Base-by-base conservation (phyloP, 2,113 vertebrate species). In the Chunga burmeisteri region DNA sequence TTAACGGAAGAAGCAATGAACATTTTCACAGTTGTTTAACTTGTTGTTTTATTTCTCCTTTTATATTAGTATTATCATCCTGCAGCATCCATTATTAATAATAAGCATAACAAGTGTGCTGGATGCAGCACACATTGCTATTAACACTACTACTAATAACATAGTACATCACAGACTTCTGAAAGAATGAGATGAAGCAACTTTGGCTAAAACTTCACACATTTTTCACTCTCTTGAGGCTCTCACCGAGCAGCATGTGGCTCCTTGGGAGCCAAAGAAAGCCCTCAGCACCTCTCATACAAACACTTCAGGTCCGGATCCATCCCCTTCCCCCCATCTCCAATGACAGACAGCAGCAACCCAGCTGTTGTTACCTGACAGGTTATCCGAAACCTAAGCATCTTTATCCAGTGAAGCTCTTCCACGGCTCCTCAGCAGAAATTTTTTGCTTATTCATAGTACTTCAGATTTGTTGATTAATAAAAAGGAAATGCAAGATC, bases 1-100 rank as follows among this genome's bases (percentile, higher is more conserved):
- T 96, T 92, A 94, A 95, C 75, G 70, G 36, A 91, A 88, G 75
- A 74, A 86, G 44, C 66, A 94, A 81, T 50, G 52, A 91, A 75
- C 65, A 29, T 67, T 85, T 93, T 88, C 83, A 79, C 59, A 56
- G 65, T 72, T 81, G 20, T 78, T 96, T 75, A 94, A 91, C 61
- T 65, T 81, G 38, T 74, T 94, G 47, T 49, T 81, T 96, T 84
- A 59, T 79, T 94, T 86, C 50, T 92, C 25, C 52, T 81, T 88
- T 67, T 61, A 19, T 40, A 50, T 89, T 89, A 58, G 16, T 36
- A 32, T 68, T 91, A 53, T 44, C 26, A 74, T 74, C 44, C 42
- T 78, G 38, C 42, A 81, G 56, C 47, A 78, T 52, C 82, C 3
- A 1, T 55, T 83, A 21, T 55, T 86, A 80, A 50, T 80, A 71